Percentiles rank a stretch among this genome's conserved stretches.
phyloP scores from a whole-genome alignment of 2,888 invertebrate species.

The Thalpophila matura region DNA sequence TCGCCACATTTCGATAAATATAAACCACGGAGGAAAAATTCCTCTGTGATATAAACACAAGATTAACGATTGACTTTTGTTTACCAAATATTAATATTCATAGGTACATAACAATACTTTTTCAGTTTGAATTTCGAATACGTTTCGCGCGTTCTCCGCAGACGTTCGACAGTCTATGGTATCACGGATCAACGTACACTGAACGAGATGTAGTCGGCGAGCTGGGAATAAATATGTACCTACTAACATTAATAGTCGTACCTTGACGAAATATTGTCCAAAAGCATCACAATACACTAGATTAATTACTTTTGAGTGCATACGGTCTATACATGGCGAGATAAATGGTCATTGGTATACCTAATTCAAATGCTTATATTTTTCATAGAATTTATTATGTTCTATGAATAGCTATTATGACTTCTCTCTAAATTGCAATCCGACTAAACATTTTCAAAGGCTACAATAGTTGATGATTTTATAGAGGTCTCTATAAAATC shows the following conservation, averaged over 20 bases:
- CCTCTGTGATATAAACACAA: too few relatives aligned
- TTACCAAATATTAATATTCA: slow-evolving; percentile 8
- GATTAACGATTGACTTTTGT: background rate
- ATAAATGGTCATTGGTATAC: slow-evolving; percentile 11
- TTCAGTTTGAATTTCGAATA: slow-evolving; percentile 35
- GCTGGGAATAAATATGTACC: slow-evolving; percentile 72
- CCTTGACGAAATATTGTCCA: slow-evolving; percentile 57
- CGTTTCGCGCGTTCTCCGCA: slow-evolving; percentile 30
- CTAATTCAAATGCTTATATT: background rate
- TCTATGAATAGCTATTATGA: slow-evolving; percentile 29
- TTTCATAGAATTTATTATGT: slow-evolving; percentile 1
- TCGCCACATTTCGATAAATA: slow-evolving; percentile 67
- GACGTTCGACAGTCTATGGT: slow-evolving; percentile 41
- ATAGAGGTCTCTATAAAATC: background rate
- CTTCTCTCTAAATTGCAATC: slow-evolving; percentile 18
- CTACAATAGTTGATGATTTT: slow-evolving; percentile 18
- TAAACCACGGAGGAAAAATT: too few relatives aligned
- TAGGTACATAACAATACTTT: slow-evolving; percentile 1
- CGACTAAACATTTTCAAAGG: slow-evolving; percentile 14
- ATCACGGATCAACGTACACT: slow-evolving; percentile 71
- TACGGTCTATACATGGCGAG: background rate
- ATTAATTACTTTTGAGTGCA: slow-evolving; percentile 48
- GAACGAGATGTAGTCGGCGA: slow-evolving; percentile 69
- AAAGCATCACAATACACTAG: slow-evolving; percentile 39
- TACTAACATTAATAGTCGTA: too few relatives aligned